Conservation (phyloP, 1,140 invertebrate genomes). For the Hylaeus anthracinus region DNA sequence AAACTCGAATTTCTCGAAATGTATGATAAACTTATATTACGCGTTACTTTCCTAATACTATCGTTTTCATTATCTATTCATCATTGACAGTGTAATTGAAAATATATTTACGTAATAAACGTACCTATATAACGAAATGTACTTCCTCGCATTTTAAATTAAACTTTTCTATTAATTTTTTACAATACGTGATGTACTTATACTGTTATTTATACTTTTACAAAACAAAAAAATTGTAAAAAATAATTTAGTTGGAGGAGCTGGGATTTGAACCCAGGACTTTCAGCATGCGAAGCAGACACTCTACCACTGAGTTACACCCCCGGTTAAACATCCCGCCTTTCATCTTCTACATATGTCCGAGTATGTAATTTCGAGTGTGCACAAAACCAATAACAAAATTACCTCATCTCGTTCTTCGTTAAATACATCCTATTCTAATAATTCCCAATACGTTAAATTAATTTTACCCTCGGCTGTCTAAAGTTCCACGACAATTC, state of each 20-base stretch:
- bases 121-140: no score
- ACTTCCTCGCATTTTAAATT: no score
- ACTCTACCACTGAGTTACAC: conserved; percentile 82
- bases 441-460: neutral
- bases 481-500: no score
- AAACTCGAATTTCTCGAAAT: neutral
- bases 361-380: neutral
- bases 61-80: neutral
- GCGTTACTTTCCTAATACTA: neutral
- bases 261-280: conserved; percentile 84
- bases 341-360: neutral
- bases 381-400: neutral
- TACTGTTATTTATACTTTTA: neutral
- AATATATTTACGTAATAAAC: neutral
- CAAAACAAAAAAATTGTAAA: conserved; percentile 42
- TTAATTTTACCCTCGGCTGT: no score
- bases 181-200: neutral
- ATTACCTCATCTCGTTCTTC: neutral
- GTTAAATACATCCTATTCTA: neutral
- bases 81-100: neutral
- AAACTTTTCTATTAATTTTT: no score
- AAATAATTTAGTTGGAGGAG: conserved; percentile 76
- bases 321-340: conserved; percentile 66
- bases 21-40: neutral
- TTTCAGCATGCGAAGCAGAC: conserved; percentile 84